phyloP scores from a whole-genome alignment of 2,113 vertebrate species.

The Laticauda laticaudata region DNA sequence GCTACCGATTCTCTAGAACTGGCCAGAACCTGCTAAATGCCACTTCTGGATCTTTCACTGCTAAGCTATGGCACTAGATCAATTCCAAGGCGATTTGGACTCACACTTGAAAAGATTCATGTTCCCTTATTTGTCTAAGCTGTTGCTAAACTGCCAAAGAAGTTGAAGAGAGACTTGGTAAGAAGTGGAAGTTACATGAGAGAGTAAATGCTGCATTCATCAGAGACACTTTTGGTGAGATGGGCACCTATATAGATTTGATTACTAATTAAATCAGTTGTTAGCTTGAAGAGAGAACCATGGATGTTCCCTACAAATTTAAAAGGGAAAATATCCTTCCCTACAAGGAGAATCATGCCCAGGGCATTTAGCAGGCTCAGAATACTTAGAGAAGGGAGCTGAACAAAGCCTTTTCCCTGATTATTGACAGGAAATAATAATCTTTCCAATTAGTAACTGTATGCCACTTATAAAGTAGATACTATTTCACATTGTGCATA shows the following conservation, averaged over 20 bases:
- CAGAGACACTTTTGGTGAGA: neutral
- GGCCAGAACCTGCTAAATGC: too few species aligned
- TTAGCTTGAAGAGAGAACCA: neutral
- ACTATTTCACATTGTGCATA: neutral
- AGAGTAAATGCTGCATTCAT: neutral
- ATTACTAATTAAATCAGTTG: neutral
- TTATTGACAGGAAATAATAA: neutral
- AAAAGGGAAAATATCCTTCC: neutral
- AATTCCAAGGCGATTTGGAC: neutral
- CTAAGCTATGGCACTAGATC: neutral
- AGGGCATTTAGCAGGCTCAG: neutral
- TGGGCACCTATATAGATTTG: neutral
- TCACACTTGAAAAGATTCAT: neutral
- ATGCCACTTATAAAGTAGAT: neutral
- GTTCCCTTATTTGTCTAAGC: neutral
- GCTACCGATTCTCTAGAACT: too few species aligned
- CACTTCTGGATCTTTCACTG: neutral
- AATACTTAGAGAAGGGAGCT: neutral
- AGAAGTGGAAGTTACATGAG: neutral
- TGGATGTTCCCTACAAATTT: neutral
- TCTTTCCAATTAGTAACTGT: neutral
- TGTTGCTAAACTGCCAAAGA: neutral
- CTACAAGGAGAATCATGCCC: neutral
- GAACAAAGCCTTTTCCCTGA: neutral
- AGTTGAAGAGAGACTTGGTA: neutral